A percentile compares a stretch with the other conserved stretches of the same genome.
phyloP scores from a whole-genome alignment of 2,113 vertebrate species.

The Xyliphius kryptos region DNA sequence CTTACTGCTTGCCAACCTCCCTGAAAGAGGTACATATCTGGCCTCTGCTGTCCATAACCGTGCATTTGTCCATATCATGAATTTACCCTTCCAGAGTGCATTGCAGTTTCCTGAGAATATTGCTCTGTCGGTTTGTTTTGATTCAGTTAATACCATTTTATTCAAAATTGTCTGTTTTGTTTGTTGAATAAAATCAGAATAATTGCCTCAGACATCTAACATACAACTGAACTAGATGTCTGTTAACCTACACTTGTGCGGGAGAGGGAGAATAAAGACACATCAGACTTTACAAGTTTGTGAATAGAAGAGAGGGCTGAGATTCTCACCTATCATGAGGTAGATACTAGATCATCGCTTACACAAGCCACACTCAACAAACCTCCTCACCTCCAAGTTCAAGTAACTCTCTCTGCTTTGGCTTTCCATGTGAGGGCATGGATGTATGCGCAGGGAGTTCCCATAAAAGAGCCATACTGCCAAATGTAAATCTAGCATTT shows the following conservation, averaged over 20 bases:
- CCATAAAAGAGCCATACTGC: no score
- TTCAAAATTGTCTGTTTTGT: no score
- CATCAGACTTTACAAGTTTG: not conserved
- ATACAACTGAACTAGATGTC: not conserved
- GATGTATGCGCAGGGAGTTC: no score
- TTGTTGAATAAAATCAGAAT: not conserved
- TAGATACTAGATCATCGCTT: no score
- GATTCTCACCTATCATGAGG: no score
- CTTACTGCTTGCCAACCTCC: constrained; percentile 17
- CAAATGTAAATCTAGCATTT: no score
- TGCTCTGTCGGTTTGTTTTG: not conserved
- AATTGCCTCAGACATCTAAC: not conserved
- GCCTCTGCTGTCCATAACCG: constrained; percentile 12
- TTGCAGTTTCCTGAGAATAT: not conserved
- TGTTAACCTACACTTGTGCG: not conserved
- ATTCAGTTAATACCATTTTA: not conserved
- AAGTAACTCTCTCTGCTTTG: no score
- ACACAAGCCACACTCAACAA: no score
- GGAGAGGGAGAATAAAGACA: not conserved
- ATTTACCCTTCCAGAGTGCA: constrained; percentile 10
- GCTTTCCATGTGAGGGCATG: no score
- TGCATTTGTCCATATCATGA: constrained; percentile 10
- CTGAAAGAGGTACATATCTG: constrained; percentile 15
- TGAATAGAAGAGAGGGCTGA: no score
- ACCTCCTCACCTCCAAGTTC: no score